A percentile compares a stretch with the other conserved stretches of the same genome.
These are phyloP conservation scores for Chalcosyrphus nemorum DNA, from an alignment of 2,888 invertebrate genomes.

Conservation along the genomic window DNA sequence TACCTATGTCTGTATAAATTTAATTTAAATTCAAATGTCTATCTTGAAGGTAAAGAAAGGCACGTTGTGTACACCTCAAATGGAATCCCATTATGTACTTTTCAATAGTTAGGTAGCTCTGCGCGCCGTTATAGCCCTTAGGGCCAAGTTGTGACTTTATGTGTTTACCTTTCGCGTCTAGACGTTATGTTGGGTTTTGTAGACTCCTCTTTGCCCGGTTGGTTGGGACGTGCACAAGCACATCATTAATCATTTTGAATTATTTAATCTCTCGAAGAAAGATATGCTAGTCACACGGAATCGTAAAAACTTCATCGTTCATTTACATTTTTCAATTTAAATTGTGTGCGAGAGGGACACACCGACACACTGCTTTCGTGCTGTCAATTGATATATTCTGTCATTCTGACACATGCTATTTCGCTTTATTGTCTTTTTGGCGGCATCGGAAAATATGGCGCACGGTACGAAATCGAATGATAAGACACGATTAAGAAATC, in stretches of 20 bases:
- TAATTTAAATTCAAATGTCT: slow-evolving; percentile 70
- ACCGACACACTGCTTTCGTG: background rate
- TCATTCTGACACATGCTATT: slow-evolving; percentile 18
- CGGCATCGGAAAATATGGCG: background rate
- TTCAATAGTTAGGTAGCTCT: slow-evolving; percentile 4
- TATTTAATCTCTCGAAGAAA: slow-evolving; percentile 37
- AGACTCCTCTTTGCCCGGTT: background rate
- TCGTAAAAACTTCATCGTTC: slow-evolving; percentile 51
- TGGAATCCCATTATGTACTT: slow-evolving; percentile 35
- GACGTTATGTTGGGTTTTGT: slow-evolving; percentile 11
- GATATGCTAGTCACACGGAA: slow-evolving; percentile 47
- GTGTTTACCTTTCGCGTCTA: slow-evolving; percentile 46
- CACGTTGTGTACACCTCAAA: slow-evolving; percentile 12
- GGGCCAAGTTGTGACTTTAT: slow-evolving; percentile 11
- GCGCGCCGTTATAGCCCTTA: background rate
- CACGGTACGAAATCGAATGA: background rate
- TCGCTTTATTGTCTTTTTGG: background rate
- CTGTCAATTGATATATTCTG: slow-evolving; percentile 17
- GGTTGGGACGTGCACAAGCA: slow-evolving; percentile 63
- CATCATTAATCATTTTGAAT: slow-evolving; percentile 58
- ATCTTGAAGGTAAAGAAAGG: background rate
- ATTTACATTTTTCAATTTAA: slow-evolving; percentile 43
- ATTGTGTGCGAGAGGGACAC: too few relatives aligned
- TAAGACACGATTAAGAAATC: slow-evolving; percentile 10
- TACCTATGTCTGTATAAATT: slow-evolving; percentile 49